Conservation (phyloP, 2,888 invertebrate species). For the Synanthedon formicaeformis region DNA sequence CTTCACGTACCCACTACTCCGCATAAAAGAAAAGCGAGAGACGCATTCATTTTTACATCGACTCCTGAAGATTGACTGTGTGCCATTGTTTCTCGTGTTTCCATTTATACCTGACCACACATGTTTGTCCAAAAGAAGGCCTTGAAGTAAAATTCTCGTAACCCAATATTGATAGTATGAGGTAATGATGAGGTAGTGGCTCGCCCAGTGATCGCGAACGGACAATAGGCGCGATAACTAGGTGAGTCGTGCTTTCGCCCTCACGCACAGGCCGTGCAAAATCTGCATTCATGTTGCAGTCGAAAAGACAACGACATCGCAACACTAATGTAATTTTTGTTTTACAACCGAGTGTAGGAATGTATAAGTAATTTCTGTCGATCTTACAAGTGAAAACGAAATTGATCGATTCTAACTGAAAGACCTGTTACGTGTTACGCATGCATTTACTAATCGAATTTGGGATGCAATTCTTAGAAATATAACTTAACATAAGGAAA, state of each 20-base stretch:
- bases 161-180: slow-evolving; percentile 69
- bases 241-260: slow-evolving; percentile 52
- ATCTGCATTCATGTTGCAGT: slow-evolving; percentile 15
- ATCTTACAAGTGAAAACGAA: slow-evolving; percentile 10
- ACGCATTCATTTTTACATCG: slow-evolving; percentile 56
- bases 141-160: slow-evolving; percentile 70
- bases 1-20: slow-evolving; percentile 52
- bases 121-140: slow-evolving; percentile 64
- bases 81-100: slow-evolving; percentile 51
- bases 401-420: background rate
- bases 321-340: slow-evolving; percentile 16
- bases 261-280: slow-evolving; percentile 51
- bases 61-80: slow-evolving; percentile 54
- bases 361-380: slow-evolving; percentile 13
- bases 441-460: too few relatives aligned
- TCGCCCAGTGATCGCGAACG: slow-evolving; percentile 53
- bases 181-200: slow-evolving; percentile 56
- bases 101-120: slow-evolving; percentile 61
- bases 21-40: slow-evolving; percentile 42
- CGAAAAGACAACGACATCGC: slow-evolving; percentile 10
- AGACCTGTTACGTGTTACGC: too few relatives aligned
- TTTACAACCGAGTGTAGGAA: slow-evolving; percentile 17
- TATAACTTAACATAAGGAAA: too few relatives aligned
- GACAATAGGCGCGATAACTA: slow-evolving; percentile 68
- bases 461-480: too few relatives aligned